phyloP scores from a whole-genome alignment of 1,140 invertebrate species.

The Dendrolimus punctatus region DNA sequence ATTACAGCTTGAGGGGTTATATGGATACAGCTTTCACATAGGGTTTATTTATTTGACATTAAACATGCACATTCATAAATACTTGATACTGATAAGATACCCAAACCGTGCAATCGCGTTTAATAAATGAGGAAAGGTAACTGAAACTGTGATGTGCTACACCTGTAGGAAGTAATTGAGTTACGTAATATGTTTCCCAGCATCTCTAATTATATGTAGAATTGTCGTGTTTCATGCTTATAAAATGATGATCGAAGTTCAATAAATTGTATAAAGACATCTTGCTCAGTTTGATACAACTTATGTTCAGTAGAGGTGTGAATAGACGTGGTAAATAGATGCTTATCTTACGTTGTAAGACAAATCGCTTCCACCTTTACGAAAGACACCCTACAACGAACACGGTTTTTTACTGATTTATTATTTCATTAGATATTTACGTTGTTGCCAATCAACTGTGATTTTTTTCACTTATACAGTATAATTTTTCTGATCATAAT shows the following conservation, averaged over 20 bases:
- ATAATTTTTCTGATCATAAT: no score
- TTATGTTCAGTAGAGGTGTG: conserved; percentile 3
- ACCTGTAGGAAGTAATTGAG: not conserved
- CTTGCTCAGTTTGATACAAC: not conserved
- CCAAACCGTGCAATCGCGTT: no score
- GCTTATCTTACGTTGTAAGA: conserved; percentile 47
- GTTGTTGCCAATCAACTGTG: not conserved
- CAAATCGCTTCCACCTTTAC: conserved; percentile 51
- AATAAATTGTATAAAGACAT: not conserved
- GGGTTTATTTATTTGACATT: no score
- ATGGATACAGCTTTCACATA: no score
- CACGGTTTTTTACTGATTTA: conserved; percentile 43
- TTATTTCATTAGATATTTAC: conserved; percentile 9
- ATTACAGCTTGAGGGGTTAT: no score
- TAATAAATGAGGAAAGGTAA: no score
- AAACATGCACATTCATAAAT: no score
- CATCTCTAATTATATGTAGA: no score
- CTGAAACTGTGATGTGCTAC: conserved; percentile 12
- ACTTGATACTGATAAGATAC: no score
- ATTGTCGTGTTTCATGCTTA: no score
- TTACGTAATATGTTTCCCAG: no score
- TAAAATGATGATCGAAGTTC: not conserved
- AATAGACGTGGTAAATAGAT: conserved; percentile 21
- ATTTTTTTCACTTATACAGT: not conserved
- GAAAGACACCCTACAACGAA: conserved; percentile 38